phyloP scores from a whole-genome alignment of 1,140 invertebrate species.

The Magallana ariakensis region DNA sequence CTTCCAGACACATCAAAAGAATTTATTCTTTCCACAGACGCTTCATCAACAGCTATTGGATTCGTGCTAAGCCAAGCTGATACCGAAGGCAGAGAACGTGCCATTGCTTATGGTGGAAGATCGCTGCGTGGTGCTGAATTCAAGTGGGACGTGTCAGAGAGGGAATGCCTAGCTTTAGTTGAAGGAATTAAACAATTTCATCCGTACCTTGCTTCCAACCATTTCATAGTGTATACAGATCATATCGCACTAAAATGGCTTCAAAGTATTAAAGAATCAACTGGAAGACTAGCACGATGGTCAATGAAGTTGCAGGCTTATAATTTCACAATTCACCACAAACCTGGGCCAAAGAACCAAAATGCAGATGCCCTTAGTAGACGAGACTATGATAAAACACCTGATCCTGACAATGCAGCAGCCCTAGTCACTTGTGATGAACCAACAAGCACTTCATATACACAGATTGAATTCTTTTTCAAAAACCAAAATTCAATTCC shows the following conservation, averaged over 20 bases:
- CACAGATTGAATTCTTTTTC: neutral
- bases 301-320: no score
- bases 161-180: slow-evolving; percentile 50
- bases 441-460: neutral
- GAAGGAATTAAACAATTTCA: slow-evolving; percentile 48
- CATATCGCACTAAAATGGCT: slow-evolving; percentile 52
- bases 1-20: slow-evolving; percentile 57
- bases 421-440: neutral
- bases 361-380: slow-evolving; percentile 50
- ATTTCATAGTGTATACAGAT: slow-evolving; percentile 57
- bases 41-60: slow-evolving; percentile 52
- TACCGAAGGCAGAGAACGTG: slow-evolving; percentile 50
- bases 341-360: no score
- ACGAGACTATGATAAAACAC: slow-evolving; percentile 17
- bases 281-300: slow-evolving; percentile 52
- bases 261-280: slow-evolving; percentile 37
- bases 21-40: slow-evolving; percentile 65
- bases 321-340: no score
- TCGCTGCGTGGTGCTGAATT: no score
- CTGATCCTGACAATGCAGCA: no score
- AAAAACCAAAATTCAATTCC: neutral
- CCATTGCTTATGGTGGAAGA: slow-evolving; percentile 63
- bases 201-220: slow-evolving; percentile 50
- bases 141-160: slow-evolving; percentile 54
- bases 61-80: slow-evolving; percentile 61